Evolutionary conservation across 2,797 vertebrate genomes (phyloP).

Genomic region (Euphonia xanthogaster): DNA sequence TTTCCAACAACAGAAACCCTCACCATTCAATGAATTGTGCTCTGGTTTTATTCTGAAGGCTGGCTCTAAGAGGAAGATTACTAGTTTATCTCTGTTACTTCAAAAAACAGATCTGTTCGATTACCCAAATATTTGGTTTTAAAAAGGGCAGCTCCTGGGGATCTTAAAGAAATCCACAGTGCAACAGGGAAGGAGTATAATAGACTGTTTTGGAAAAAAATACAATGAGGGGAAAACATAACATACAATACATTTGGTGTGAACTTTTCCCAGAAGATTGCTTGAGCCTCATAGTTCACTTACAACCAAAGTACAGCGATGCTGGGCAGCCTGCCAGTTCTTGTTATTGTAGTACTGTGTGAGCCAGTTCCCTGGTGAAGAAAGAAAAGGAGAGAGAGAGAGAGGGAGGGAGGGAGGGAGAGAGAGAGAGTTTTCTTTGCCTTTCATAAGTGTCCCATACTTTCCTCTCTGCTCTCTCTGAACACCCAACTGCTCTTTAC

Average conservation of each 20-base stretch:
- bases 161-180: slow-evolving; percentile 11
- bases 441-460: neutral
- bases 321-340: slow-evolving; percentile 3
- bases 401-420: neutral
- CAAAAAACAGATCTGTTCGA: slow-evolving; percentile 19
- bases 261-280: slow-evolving; percentile 52
- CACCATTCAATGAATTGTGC: neutral
- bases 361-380: slow-evolving; percentile 5
- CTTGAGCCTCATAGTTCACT: slow-evolving; percentile 4
- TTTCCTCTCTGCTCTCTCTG: neutral
- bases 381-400: neutral
- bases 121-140: slow-evolving; percentile 8
- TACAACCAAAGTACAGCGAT: slow-evolving; percentile 6
- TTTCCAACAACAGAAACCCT: neutral
- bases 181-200: neutral
- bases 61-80: neutral
- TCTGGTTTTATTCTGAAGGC: slow-evolving; percentile 20
- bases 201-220: neutral
- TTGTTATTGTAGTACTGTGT: slow-evolving; percentile 39
- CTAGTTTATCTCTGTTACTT: neutral
- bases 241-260: neutral
- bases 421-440: neutral
- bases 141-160: neutral
- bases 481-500: neutral
- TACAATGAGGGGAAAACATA: neutral